Percentiles rank a stretch among this genome's conserved stretches.
Evolutionary conservation across 2,113 vertebrate species (phyloP).

Genomic region (Choloepus hoffmanni): DNA sequence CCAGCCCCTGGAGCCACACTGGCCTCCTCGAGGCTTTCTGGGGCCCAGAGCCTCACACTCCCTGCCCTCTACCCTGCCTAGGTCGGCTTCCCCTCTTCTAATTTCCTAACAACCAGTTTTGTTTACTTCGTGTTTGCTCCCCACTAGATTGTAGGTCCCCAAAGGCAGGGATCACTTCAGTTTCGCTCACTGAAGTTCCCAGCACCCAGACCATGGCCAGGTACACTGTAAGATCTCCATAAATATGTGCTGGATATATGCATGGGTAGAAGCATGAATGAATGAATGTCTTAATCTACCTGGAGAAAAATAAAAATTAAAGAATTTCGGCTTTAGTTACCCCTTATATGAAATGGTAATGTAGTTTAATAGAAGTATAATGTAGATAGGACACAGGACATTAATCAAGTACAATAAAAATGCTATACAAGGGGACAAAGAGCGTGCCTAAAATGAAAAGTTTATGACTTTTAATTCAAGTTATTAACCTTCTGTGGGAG

Average conservation of each 20-base stretch:
- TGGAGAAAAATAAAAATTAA: neutral
- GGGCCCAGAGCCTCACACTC: no score
- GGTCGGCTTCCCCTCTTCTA: neutral
- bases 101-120: neutral
- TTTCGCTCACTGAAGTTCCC: neutral
- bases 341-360: neutral
- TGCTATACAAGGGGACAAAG: neutral
- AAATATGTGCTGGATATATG: neutral
- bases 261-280: neutral
- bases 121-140: neutral
- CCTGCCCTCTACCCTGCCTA: neutral
- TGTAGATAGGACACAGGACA: neutral
- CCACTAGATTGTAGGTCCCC: neutral
- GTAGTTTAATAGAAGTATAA: neutral
- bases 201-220: neutral
- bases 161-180: neutral
- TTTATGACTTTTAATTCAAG: neutral
- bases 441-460: neutral
- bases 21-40: neutral
- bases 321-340: neutral
- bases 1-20: neutral
- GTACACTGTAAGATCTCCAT: neutral
- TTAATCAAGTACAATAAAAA: conserved; percentile 32
- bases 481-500: neutral
- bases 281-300: neutral